phyloP scores from a whole-genome alignment of 2,113 vertebrate species.

The Panthera tigris region DNA sequence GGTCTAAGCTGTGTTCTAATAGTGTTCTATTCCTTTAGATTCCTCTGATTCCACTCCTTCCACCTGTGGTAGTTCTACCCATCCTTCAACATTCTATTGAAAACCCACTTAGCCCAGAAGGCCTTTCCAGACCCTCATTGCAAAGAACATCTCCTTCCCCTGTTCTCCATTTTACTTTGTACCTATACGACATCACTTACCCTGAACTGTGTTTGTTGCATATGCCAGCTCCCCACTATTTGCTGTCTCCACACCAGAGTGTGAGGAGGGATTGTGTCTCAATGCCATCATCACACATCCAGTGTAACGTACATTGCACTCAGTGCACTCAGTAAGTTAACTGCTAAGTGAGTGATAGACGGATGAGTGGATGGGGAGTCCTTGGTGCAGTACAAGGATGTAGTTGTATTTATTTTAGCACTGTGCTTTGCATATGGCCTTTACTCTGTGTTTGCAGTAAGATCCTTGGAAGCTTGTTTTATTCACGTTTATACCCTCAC shows the following conservation, averaged over 20 bases:
- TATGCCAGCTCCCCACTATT: neutral
- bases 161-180: neutral
- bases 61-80: neutral
- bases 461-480: neutral
- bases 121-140: neutral
- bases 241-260: neutral
- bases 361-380: neutral
- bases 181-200: neutral
- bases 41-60: neutral
- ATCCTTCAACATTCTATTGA: neutral
- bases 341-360: neutral
- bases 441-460: neutral
- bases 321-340: neutral
- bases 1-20: neutral
- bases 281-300: neutral
- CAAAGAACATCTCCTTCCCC: neutral
- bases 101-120: neutral
- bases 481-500: neutral
- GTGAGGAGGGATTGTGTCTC: neutral
- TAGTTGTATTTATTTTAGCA: neutral
- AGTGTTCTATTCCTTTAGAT: neutral
- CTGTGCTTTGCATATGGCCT: neutral
- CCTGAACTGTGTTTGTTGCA: neutral
- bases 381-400: neutral
- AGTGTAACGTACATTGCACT: neutral